Evolutionary conservation across 2,113 vertebrate genomes (phyloP).

Genomic region (Microtus montanus): DNA sequence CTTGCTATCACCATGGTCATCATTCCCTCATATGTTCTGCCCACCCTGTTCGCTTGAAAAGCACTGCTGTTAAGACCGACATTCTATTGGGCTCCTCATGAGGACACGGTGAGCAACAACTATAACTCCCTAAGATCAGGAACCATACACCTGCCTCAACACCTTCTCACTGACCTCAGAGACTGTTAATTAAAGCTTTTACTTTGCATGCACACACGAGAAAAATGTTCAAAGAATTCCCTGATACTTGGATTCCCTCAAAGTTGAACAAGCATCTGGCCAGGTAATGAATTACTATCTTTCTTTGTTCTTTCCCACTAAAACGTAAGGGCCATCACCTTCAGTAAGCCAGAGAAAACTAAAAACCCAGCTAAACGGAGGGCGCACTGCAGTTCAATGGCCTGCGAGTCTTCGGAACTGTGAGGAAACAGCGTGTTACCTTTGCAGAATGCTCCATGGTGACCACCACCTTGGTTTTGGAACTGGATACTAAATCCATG

Average conservation of each 20-base stretch:
- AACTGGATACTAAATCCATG: slow-evolving; percentile 97
- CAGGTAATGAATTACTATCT: not conserved
- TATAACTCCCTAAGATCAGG: not conserved
- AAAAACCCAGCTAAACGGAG: not conserved
- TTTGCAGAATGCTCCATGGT: slow-evolving; percentile 99
- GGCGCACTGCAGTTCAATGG: fast-evolving
- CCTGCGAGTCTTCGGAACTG: not conserved
- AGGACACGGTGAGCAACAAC: not conserved
- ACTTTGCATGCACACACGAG: not conserved
- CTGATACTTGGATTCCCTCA: not conserved
- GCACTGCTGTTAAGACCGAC: not conserved
- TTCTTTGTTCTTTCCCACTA: not conserved
- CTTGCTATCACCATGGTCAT: not conserved
- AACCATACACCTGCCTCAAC: not conserved
- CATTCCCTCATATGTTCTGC: not conserved
- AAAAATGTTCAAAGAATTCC: slow-evolving; percentile 4
- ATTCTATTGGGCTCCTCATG: slow-evolving; percentile 19
- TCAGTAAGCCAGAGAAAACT: slow-evolving; percentile 23
- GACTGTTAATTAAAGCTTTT: slow-evolving; percentile 2
- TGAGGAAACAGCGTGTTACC: slow-evolving; percentile 82
- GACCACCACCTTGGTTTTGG: slow-evolving; percentile 96
- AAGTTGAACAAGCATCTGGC: slow-evolving; percentile 40
- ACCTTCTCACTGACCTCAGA: slow-evolving; percentile 31
- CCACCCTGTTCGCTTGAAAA: not conserved
- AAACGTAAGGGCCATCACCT: slow-evolving; percentile 14